Evolutionary conservation across 2,113 vertebrate genomes (phyloP), one percentile per base, ranked within the genome.

Genomic region (Orientallactaga bullata): DNA sequence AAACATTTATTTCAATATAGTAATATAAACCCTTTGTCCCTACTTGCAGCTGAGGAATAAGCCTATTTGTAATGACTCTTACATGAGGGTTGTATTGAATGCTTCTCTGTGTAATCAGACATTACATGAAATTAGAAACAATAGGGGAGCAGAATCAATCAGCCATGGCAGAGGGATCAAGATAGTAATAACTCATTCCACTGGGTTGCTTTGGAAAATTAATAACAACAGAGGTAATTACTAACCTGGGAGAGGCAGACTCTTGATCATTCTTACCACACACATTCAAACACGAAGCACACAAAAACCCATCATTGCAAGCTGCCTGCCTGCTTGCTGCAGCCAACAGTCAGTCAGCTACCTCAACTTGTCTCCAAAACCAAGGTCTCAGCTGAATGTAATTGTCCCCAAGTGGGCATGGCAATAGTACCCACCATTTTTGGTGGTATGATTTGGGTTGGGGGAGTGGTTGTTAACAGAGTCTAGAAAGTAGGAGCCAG

Each of bases 201-300:
- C 15, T 37, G 90, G 87, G 95, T 85, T 96, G 96, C 97, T 96
- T 94, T 96, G 87, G 95, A 97, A 98, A 98, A 97, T 98, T 97
- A 98, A 97, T 97, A 97, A 97, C 96, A 93, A 94, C 47, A 16
- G 94, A 84, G 55, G 96, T 97, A 97, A 98, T 97, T 98, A 97
- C 97, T 94, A 96, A 97, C 97, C 96, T 96, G 97, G 93, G 96
- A 97, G 79, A 91, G 85, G 71, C 94, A 95, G 93, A 86, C 89
- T 63, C 95, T 95, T 94, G 94, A 97, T 93, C 96, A 96, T 96
- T 95, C 95, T 95, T 55, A 55, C 55, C 87, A 83, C 88, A 96
- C 88, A 92, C 93, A 74, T 76, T 5, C 88, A 93, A 95, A 96
- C 95, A 88, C 68, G 91, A 95, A 97, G 17, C 37, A 37, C 77